These are phyloP conservation scores for Sorex maritimensis DNA, from an alignment of 2,797 vertebrate species.

Conservation along the genomic window DNA sequence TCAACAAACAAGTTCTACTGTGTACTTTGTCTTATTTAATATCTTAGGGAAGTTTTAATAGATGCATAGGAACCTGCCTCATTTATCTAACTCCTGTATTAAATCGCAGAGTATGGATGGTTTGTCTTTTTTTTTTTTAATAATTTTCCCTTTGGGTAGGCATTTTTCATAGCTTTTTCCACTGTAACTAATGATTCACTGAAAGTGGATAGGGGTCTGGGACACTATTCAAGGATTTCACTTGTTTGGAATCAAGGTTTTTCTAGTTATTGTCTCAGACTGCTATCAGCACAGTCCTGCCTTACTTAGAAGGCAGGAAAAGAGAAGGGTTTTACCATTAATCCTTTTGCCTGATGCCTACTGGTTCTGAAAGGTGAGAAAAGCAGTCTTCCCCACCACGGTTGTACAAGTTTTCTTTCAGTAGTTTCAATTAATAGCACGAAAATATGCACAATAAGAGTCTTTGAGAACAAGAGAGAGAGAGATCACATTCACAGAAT, in stretches of 20 bases:
- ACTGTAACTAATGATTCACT: not conserved
- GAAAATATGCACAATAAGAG: not conserved
- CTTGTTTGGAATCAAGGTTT: not conserved
- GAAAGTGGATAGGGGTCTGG: not conserved
- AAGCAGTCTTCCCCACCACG: not conserved
- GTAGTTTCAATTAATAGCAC: not conserved
- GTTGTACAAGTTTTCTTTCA: not conserved
- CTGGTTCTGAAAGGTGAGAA: not conserved
- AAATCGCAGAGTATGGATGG: not conserved
- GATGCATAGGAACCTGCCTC: not conserved
- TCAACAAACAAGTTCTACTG: not conserved
- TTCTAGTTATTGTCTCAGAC: not conserved
- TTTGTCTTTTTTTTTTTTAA: not conserved
- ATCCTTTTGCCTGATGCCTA: not conserved
- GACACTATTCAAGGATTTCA: not conserved
- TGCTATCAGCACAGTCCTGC: no score
- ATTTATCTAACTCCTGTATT: not conserved
- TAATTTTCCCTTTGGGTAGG: not conserved
- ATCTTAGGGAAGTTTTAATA: not conserved
- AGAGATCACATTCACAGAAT: not conserved
- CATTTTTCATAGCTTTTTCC: conserved; percentile 2
- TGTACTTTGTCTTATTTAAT: not conserved
- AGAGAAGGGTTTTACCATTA: not conserved
- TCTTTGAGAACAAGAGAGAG: no score
- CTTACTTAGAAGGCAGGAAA: not conserved